A percentile compares a stretch with the other conserved stretches of the same genome.
Evolutionary conservation across 2,113 vertebrate species (phyloP).

Genomic region (Turnix velox): DNA sequence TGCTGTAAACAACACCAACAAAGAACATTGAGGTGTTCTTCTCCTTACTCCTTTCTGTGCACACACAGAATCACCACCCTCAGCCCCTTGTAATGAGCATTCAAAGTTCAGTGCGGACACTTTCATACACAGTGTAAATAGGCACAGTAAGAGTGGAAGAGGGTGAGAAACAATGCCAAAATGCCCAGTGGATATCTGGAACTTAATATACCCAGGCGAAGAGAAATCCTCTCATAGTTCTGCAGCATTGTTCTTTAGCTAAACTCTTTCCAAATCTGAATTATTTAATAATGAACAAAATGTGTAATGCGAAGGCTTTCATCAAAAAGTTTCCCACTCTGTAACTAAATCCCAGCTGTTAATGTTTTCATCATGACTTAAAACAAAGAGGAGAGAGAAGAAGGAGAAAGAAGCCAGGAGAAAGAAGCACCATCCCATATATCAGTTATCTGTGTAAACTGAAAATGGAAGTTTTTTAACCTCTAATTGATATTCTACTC

Average conservation of each 20-base stretch:
- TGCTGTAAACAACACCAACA: accelerated
- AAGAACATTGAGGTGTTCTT: background rate
- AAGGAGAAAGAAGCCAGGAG: background rate
- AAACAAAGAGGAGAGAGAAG: background rate
- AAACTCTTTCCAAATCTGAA: background rate
- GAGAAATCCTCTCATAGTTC: background rate
- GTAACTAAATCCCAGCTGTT: background rate
- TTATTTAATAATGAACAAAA: background rate
- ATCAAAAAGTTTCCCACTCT: background rate
- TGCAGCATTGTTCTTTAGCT: background rate
- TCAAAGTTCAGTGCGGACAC: background rate
- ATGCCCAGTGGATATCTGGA: background rate
- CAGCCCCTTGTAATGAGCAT: background rate
- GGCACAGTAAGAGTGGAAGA: background rate
- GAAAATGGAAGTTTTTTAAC: background rate
- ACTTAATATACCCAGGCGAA: background rate
- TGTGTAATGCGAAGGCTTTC: background rate
- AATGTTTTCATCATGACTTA: background rate
- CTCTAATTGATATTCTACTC: background rate
- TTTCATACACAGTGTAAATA: background rate
- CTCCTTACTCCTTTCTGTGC: background rate
- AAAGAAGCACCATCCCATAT: background rate
- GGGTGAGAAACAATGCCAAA: background rate
- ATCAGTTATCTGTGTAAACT: background rate
- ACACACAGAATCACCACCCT: accelerated